Conservation (phyloP, 2,888 invertebrate genomes). For the Uloborus plumipes region DNA sequence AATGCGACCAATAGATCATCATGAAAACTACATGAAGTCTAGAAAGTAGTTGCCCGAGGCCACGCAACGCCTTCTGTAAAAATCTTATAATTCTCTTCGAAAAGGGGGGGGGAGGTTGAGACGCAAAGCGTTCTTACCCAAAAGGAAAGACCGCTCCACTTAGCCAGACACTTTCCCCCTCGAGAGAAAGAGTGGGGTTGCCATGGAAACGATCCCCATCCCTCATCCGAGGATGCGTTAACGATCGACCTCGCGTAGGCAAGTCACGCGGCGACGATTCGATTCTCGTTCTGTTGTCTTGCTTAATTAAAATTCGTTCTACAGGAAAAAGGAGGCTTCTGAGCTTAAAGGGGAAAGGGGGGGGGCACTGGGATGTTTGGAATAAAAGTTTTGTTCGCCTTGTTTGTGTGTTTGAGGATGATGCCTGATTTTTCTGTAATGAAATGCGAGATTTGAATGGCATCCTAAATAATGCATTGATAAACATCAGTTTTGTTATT, state of each 20-base stretch:
- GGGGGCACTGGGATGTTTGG: too few species aligned
- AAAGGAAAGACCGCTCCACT: slow-evolving; percentile 33
- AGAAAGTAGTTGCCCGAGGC: too few species aligned
- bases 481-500: too few species aligned
- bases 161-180: slow-evolving; percentile 43
- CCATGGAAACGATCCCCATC: slow-evolving; percentile 55
- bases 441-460: too few species aligned
- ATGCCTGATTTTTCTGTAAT: too few species aligned
- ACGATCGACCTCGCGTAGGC: slow-evolving; percentile 34
- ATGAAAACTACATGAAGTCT: too few species aligned
- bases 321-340: slow-evolving; percentile 7
- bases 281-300: slow-evolving; percentile 44
- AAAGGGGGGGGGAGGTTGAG: neutral
- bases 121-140: slow-evolving; percentile 21
- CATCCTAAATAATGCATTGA: too few species aligned
- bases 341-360: too few species aligned
- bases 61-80: slow-evolving; percentile 2
- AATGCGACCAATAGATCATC: too few species aligned
- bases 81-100: slow-evolving; percentile 49
- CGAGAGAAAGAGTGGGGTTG: slow-evolving; percentile 18
- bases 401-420: too few species aligned
- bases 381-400: too few species aligned
- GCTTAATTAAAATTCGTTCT: slow-evolving; percentile 59
- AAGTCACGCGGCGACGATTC: slow-evolving; percentile 55
- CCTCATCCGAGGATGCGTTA: slow-evolving; percentile 41